Evolutionary conservation across 2,113 vertebrate species (phyloP).

Genomic region (Gobiocypris rarus): DNA sequence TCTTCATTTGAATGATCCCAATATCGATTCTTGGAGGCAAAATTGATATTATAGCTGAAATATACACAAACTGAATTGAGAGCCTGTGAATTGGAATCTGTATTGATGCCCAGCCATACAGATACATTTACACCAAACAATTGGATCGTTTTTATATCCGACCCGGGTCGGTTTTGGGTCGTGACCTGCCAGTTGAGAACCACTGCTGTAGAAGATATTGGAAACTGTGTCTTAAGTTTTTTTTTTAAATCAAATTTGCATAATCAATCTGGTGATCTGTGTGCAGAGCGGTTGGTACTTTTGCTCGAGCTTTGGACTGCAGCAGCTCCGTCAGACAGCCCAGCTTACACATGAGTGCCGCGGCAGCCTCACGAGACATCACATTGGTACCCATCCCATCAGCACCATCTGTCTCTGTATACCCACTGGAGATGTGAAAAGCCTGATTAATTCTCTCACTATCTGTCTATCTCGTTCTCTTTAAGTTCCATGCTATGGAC

Average conservation of each 20-base stretch:
- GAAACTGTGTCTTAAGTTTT: background rate
- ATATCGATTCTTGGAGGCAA: background rate
- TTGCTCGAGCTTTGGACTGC: slow-evolving; percentile 94
- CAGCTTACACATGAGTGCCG: slow-evolving; percentile 97
- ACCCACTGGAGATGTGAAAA: background rate
- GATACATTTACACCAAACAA: background rate
- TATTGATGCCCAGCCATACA: background rate
- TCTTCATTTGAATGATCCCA: background rate
- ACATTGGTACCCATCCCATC: slow-evolving; percentile 81
- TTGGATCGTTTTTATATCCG: background rate
- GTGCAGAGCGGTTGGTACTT: slow-evolving; percentile 91
- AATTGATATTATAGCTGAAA: background rate
- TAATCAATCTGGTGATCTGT: slow-evolving; percentile 30
- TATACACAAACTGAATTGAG: background rate
- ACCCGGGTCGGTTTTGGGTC: background rate
- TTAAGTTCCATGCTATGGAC: slow-evolving; percentile 96
- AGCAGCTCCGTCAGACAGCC: slow-evolving; percentile 96
- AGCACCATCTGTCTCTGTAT: background rate
- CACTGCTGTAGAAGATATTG: background rate
- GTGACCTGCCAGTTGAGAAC: background rate
- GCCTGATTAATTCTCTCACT: background rate
- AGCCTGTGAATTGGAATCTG: background rate
- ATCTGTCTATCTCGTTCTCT: background rate
- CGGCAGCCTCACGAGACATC: slow-evolving; percentile 95
- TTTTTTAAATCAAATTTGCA: background rate